These are phyloP conservation scores for Montipora foliosa DNA, from an alignment of 64 coral and sea anemone genomes.

Conservation along the genomic window DNA sequence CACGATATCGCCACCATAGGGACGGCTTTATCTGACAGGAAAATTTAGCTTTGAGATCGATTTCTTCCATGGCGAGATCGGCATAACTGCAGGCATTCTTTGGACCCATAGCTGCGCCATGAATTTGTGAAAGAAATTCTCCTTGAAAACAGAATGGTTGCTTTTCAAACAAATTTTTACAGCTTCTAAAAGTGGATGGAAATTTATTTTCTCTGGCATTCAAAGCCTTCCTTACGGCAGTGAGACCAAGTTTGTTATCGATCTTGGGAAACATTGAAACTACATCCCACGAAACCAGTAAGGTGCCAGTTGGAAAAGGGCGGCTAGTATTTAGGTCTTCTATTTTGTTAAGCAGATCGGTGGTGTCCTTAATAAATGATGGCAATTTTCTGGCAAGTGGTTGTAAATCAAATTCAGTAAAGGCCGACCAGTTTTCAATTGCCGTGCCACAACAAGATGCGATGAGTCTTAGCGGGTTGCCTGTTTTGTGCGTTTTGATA, in stretches of 20 bases:
- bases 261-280: conserved; percentile 30
- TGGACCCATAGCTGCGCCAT: no score
- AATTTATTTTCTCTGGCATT: neutral
- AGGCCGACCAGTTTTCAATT: conserved; percentile 27
- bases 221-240: conserved; percentile 25
- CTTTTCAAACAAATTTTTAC: conserved; percentile 25
- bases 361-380: conserved; percentile 48
- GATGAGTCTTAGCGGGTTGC: conserved; percentile 16
- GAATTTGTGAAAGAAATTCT: no score
- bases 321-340: neutral
- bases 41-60: conserved; percentile 35
- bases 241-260: conserved; percentile 2
- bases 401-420: conserved; percentile 42
- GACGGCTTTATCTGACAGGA: conserved; percentile 4
- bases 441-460: conserved; percentile 32
- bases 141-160: neutral
- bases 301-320: neutral
- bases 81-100: conserved; percentile 26
- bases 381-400: conserved; percentile 16
- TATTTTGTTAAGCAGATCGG: neutral
- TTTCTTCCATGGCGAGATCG: conserved; percentile 44
- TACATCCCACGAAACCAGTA: conserved; percentile 48
- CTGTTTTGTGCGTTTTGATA: no score
- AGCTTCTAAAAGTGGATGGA: conserved; percentile 48
- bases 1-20: conserved; percentile 17